Conservation (phyloP, 1,140 invertebrate species). For the Anoplophora glabripennis region DNA sequence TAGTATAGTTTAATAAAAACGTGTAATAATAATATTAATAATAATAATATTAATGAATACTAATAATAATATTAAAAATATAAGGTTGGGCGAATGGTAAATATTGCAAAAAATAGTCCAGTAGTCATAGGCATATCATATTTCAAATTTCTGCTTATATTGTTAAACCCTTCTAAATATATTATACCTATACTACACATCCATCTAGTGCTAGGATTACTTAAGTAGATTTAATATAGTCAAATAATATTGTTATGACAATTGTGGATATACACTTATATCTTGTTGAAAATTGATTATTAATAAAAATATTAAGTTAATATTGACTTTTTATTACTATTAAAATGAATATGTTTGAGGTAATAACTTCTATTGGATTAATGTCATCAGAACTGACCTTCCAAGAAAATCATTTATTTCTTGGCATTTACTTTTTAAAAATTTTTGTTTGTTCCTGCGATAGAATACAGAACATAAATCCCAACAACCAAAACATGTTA, state of each 20-base stretch:
- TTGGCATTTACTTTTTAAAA: too few species aligned
- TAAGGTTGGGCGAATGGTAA: neutral
- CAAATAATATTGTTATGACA: slow-evolving; percentile 26
- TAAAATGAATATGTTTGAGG: too few species aligned
- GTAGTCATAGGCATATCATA: slow-evolving; percentile 33
- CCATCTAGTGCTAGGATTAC: slow-evolving; percentile 2
- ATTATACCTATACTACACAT: slow-evolving; percentile 30
- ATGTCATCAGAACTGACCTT: too few species aligned
- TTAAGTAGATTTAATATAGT: slow-evolving; percentile 26
- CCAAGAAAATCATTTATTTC: too few species aligned
- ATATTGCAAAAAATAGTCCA: slow-evolving; percentile 26
- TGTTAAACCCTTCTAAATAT: slow-evolving; percentile 33
- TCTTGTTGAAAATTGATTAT: slow-evolving; percentile 24
- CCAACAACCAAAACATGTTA: too few species aligned
- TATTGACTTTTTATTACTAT: too few species aligned
- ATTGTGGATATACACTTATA: slow-evolving; percentile 33
- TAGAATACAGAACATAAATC: too few species aligned
- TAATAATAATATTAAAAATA: neutral
- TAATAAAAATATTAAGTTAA: too few species aligned
- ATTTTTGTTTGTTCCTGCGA: too few species aligned
- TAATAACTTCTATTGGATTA: too few species aligned
- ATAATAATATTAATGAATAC: neutral
- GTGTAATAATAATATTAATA: neutral
- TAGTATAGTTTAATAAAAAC: neutral
- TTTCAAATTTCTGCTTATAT: slow-evolving; percentile 32